Percentiles rank a stretch among this genome's conserved stretches.
These are phyloP conservation scores for Imbricaverruca yamaguchii DNA, from an alignment of 2,888 invertebrate species.

Conservation along the genomic window DNA sequence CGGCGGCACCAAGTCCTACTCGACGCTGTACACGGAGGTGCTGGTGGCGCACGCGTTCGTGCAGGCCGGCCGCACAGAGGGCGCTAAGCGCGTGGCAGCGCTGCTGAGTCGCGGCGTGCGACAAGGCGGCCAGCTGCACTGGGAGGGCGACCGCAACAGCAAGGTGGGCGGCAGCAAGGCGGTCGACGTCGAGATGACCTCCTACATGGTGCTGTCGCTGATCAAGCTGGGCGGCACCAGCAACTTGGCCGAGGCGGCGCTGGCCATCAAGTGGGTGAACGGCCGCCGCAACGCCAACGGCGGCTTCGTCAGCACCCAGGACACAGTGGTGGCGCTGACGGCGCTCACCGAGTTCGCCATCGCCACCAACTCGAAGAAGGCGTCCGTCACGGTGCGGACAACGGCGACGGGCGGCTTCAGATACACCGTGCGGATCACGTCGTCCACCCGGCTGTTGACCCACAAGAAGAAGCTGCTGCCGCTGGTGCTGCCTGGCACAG, in stretches of 20 bases:
- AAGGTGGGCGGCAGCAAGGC: slow-evolving; percentile 37
- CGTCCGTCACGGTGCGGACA: not conserved
- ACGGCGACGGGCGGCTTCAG: not conserved
- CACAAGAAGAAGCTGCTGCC: not conserved
- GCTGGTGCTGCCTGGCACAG: not conserved
- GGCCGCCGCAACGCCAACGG: slow-evolving; percentile 59
- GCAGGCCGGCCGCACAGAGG: not conserved
- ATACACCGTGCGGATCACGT: not conserved
- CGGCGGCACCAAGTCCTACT: not conserved
- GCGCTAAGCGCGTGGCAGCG: not conserved
- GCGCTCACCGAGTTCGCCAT: slow-evolving; percentile 24
- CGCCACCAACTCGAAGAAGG: not conserved
- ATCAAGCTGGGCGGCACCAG: slow-evolving; percentile 39
- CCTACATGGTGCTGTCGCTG: slow-evolving; percentile 56
- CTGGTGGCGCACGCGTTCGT: slow-evolving; percentile 18
- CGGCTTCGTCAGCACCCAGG: slow-evolving; percentile 41
- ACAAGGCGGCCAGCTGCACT: not conserved
- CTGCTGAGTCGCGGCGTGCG: not conserved
- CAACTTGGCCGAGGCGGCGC: slow-evolving; percentile 51
- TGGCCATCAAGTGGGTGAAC: slow-evolving; percentile 63
- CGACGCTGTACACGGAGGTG: not conserved
- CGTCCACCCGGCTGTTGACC: not conserved
- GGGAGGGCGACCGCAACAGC: not conserved
- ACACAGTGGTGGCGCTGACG: slow-evolving; percentile 28
- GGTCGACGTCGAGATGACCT: slow-evolving; percentile 59